phyloP scores from a whole-genome alignment of 92 coral and sea anemone species.

The Desmophyllum pertusum region DNA sequence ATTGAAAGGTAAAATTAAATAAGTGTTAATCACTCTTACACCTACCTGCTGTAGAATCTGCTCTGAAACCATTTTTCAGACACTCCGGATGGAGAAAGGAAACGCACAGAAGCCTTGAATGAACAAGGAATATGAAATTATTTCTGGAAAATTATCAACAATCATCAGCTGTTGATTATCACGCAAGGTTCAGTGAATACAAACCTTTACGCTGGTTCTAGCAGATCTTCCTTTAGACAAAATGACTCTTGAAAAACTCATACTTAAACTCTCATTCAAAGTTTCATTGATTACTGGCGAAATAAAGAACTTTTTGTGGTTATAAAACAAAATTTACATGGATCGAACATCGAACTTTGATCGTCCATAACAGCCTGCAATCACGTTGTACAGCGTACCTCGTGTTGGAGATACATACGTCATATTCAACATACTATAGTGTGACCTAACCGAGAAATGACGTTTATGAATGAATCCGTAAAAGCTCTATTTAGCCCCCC shows the following conservation, averaged over 20 bases:
- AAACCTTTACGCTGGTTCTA: constrained; percentile 25
- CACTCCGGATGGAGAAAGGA: constrained; percentile 1
- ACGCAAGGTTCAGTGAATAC: neutral
- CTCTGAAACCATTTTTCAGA: constrained; percentile 5
- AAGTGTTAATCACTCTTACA: too few species aligned
- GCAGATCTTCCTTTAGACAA: neutral
- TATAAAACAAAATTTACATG: neutral
- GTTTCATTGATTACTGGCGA: neutral
- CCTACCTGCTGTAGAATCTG: constrained; percentile 20
- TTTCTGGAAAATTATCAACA: neutral
- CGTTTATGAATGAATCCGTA: too few species aligned
- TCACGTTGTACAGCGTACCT: neutral
- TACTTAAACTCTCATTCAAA: constrained; percentile 15
- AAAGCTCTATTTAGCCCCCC: too few species aligned
- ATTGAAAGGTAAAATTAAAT: neutral
- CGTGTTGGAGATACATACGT: neutral
- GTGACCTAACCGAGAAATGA: too few species aligned
- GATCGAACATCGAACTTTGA: neutral
- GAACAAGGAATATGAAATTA: neutral
- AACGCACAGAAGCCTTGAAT: constrained; percentile 1
- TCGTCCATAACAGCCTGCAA: neutral
- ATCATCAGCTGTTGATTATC: neutral
- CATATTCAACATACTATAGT: neutral
- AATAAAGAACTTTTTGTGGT: neutral
- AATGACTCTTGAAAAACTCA: constrained; percentile 21